Evolutionary conservation across 2,113 vertebrate species (phyloP).

Genomic region (Grallaria varia): DNA sequence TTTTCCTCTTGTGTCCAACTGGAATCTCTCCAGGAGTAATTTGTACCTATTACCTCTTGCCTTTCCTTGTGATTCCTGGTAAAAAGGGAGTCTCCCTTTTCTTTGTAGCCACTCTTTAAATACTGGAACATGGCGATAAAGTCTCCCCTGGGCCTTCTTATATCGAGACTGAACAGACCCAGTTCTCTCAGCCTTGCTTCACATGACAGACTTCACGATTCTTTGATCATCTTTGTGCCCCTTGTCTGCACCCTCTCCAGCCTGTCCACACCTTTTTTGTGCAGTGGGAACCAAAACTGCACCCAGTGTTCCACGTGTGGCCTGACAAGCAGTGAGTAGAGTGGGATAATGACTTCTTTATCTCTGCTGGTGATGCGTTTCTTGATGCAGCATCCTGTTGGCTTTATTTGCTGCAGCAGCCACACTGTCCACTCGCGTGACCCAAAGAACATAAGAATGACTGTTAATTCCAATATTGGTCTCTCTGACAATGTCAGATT

Average conservation of each 20-base stretch:
- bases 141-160: not conserved
- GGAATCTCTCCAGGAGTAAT: not conserved
- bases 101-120: not conserved
- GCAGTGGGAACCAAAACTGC: not conserved
- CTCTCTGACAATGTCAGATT: not conserved
- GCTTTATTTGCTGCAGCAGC: not conserved
- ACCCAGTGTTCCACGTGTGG: accelerated
- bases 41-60: accelerated
- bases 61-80: not conserved
- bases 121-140: not conserved
- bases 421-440: not conserved
- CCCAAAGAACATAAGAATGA: not conserved
- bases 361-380: not conserved
- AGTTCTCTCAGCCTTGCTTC: not conserved
- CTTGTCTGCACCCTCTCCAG: not conserved
- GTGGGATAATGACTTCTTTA: not conserved
- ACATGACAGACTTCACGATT: not conserved
- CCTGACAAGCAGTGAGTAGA: not conserved
- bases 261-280: not conserved
- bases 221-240: not conserved
- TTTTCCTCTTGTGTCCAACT: not conserved
- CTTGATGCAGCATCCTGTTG: not conserved
- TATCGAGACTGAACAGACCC: not conserved
- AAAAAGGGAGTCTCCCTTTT: not conserved
- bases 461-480: not conserved